A percentile compares a stretch with the other conserved stretches of the same genome.
Conservation (phyloP, 2,113 vertebrate species). For the Sterrhoptilus dennistouni region DNA sequence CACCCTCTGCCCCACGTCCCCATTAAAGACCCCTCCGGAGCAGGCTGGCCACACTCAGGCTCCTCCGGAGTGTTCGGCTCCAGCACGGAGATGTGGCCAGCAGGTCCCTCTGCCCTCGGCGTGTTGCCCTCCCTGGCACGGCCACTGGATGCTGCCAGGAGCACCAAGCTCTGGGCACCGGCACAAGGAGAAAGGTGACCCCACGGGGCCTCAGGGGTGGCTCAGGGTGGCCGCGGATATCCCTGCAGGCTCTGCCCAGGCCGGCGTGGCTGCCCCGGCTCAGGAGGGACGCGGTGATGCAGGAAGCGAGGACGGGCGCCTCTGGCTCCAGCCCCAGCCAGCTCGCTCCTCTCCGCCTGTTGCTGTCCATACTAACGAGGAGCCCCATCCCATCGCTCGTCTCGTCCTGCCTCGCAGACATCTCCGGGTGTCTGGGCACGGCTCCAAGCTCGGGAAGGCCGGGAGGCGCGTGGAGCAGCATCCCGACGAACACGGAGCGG, state of each 20-base stretch:
- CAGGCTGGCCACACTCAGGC: fast-evolving
- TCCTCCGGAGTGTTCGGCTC: fast-evolving
- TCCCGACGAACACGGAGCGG: background rate
- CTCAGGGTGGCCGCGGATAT: background rate
- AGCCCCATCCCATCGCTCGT: background rate
- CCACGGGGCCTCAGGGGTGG: fast-evolving
- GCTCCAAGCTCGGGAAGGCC: slow-evolving; percentile 27
- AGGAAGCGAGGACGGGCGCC: background rate
- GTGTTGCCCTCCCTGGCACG: background rate
- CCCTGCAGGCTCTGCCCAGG: background rate
- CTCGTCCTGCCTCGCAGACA: slow-evolving; percentile 7
- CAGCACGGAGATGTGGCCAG: background rate
- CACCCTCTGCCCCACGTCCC: background rate
- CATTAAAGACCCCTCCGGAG: fast-evolving
- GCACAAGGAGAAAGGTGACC: background rate
- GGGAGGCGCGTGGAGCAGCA: background rate
- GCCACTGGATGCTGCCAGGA: background rate
- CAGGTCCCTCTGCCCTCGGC: background rate
- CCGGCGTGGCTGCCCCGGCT: background rate
- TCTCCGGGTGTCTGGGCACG: slow-evolving; percentile 19
- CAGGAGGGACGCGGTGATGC: background rate
- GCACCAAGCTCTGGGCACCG: background rate
- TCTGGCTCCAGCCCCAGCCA: background rate
- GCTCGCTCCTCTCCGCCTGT: background rate
- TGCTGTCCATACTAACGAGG: slow-evolving; percentile 43